Evolutionary conservation across 1,140 invertebrate genomes (phyloP).

Genomic region (Papilio polytes): DNA sequence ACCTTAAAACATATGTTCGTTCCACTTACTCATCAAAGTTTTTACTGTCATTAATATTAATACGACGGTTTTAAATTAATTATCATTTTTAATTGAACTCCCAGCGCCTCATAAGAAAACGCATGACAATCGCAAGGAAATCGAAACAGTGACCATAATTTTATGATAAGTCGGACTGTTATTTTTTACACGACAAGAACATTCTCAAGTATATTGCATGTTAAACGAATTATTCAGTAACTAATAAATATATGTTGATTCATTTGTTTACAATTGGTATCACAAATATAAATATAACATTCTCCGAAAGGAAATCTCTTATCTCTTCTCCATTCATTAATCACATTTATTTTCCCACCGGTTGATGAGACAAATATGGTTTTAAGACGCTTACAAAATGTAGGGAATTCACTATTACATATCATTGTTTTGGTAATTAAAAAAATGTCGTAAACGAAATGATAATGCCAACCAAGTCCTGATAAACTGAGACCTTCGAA

Average conservation of each 20-base stretch:
- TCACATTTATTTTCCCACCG: too few relatives aligned
- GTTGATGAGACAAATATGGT: too few relatives aligned
- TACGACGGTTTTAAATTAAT: conserved; percentile 31
- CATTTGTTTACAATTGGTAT: not conserved
- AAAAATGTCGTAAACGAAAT: too few relatives aligned
- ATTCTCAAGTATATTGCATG: too few relatives aligned
- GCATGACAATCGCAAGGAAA: conserved; percentile 33
- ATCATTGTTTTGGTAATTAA: too few relatives aligned
- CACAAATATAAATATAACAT: too few relatives aligned
- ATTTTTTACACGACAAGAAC: not conserved
- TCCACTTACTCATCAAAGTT: conserved; percentile 24
- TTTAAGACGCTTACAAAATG: too few relatives aligned
- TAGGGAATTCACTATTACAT: too few relatives aligned
- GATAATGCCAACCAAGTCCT: not conserved
- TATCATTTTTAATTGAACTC: conserved; percentile 39
- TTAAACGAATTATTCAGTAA: too few relatives aligned
- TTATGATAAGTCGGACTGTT: not conserved
- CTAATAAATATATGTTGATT: not conserved
- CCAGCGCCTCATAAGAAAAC: conserved; percentile 37
- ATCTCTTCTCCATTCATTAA: too few relatives aligned
- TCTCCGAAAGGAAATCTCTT: too few relatives aligned
- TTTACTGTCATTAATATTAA: conserved; percentile 27
- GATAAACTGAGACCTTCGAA: not conserved
- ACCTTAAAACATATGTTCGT: conserved; percentile 10
- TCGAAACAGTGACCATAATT: conserved; percentile 19